phyloP scores from a whole-genome alignment of 2,888 invertebrate species.

The Coleophora flavipennella region DNA sequence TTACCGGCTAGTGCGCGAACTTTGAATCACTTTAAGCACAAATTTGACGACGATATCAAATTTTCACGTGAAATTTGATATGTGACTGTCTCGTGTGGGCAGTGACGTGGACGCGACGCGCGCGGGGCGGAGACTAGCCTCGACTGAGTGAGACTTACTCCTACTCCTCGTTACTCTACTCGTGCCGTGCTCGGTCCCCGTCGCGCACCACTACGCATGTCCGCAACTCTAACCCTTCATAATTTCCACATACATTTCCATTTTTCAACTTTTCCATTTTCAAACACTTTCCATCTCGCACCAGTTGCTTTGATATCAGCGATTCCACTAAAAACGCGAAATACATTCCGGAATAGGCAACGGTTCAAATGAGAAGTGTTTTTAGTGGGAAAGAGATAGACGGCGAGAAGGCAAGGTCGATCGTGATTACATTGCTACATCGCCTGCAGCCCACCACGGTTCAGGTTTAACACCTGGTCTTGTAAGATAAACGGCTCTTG shows the following conservation, averaged over 20 bases:
- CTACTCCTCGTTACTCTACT: too few relatives aligned
- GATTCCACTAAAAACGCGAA: constrained; percentile 1
- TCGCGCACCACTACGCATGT: constrained; percentile 66
- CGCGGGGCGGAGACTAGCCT: constrained; percentile 49
- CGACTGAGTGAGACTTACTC: too few relatives aligned
- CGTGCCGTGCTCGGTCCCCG: constrained; percentile 29
- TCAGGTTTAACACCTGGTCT: constrained; percentile 51
- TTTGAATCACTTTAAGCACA: constrained; percentile 55
- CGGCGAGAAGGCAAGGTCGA: constrained; percentile 44
- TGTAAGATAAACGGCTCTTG: constrained; percentile 31
- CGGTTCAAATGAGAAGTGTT: too few relatives aligned
- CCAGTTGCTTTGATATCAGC: constrained; percentile 11
- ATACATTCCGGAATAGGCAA: neutral
- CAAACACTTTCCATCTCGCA: constrained; percentile 3
- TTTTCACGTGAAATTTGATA: constrained; percentile 70
- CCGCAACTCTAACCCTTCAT: constrained; percentile 32
- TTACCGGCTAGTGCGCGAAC: constrained; percentile 50
- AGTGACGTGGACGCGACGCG: constrained; percentile 30
- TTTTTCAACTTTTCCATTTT: constrained; percentile 5
- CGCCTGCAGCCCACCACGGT: constrained; percentile 36
- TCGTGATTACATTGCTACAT: constrained; percentile 46
- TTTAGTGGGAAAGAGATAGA: constrained; percentile 34
- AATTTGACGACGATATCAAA: constrained; percentile 66
- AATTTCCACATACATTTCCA: neutral
- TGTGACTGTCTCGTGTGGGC: constrained; percentile 48